Base-by-base conservation (phyloP, 2,888 invertebrate species). In the Clitarchus hookeri region DNA sequence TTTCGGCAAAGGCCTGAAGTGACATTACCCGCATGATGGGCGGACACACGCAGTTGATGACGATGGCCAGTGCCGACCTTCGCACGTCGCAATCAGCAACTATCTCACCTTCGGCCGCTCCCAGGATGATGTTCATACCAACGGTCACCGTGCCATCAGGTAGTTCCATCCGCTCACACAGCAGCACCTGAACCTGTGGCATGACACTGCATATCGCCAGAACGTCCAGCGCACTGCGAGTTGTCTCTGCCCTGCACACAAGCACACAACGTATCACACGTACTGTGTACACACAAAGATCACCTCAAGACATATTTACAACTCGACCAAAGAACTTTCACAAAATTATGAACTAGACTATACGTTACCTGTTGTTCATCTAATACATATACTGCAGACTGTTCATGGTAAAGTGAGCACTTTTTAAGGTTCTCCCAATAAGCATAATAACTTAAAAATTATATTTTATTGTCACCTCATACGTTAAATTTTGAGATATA, bases 41-140 rank as follows among this genome's bases (percentile, higher is more conserved):
- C 3, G 97, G 97, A 92, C 98, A 98, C 0, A 98, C 97, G 91
- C 98, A 98, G 92, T 98, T 98, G 85, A 98, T 97, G 86, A 99
- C 94, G 27, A 98, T 97, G 89, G 96, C 95, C 1, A 99, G 92
- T 0, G 99, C 98, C 0, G 98, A 96, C 89, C 97, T 96, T 91
- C 98, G 97, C 0, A 98, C 97, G 89, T 98, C 98, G 0, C 98
- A 95, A 90, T 98, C 98, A 2, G 95, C 94, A 0, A 97, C 95
- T 65, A 97, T 95, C 91, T 98, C 98, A 0, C 98, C 98, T 90
- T 98, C 98, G 0, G 98, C 97, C 36, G 98, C 96, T 23, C 94
- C 96, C 84, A 98, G 92, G 83, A 98, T 94, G 78, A 98, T 96
- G 90, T 96, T 97, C 89, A 95, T 94, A 2, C 96, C 96, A 25